Evolutionary conservation across 2,797 vertebrate genomes (phyloP).

Genomic region (Dipus sagitta): DNA sequence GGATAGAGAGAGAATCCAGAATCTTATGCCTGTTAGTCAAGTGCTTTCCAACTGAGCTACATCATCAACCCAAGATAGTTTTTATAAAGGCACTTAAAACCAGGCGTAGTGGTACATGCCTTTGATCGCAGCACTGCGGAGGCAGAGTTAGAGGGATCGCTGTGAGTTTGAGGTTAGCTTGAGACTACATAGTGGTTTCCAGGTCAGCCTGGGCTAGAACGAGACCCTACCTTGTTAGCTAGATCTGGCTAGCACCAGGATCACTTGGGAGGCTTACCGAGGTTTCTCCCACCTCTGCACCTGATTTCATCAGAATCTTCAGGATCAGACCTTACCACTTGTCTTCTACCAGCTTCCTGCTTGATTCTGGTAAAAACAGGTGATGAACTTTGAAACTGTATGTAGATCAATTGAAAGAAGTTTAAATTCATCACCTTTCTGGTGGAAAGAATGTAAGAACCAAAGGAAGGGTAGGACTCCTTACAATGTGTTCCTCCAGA

Average conservation of each 20-base stretch:
- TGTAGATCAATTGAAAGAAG: neutral
- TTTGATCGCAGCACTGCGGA: too few relatives aligned
- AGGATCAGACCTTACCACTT: neutral
- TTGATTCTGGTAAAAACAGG: constrained; percentile 26
- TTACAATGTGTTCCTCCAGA: too few relatives aligned
- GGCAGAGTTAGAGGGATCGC: too few relatives aligned
- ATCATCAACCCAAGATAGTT: neutral
- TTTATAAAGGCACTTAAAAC: too few relatives aligned
- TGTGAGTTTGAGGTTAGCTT: too few relatives aligned
- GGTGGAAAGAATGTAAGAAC: too few relatives aligned
- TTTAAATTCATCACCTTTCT: neutral
- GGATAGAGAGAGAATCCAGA: neutral
- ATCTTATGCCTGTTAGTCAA: neutral
- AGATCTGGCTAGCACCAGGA: neutral
- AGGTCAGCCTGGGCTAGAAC: neutral
- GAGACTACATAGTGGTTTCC: too few relatives aligned
- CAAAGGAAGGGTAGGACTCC: too few relatives aligned
- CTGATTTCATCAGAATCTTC: neutral
- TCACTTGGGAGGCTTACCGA: neutral
- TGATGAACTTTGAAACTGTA: constrained; percentile 28
- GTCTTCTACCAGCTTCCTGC: neutral
- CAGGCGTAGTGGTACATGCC: too few relatives aligned
- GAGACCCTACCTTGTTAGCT: neutral
- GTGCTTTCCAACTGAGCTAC: neutral
- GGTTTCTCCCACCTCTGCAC: neutral